phyloP scores from a whole-genome alignment of 2,113 vertebrate genomes.

The Anguilla japonica region DNA sequence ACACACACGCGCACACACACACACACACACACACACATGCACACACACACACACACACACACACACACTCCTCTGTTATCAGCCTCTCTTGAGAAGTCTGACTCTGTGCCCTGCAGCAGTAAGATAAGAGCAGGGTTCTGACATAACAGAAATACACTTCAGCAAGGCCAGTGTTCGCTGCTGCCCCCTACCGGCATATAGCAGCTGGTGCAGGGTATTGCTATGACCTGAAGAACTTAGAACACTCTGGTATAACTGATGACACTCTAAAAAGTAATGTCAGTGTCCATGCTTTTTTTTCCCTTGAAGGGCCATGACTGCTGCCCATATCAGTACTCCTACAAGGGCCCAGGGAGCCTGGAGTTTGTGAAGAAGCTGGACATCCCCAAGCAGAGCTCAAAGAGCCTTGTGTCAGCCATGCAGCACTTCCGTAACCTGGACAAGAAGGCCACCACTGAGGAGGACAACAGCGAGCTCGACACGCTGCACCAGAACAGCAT shows the following conservation, averaged over 20 bases:
- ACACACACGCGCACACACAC: not conserved
- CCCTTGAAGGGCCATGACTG: constrained; percentile 73
- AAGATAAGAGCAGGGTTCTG: not conserved
- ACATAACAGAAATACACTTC: not conserved
- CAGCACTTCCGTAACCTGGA: constrained; percentile 77
- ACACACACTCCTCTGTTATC: not conserved
- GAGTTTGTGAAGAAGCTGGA: constrained; percentile 70
- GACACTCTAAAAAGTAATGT: not conserved
- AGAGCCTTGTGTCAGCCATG: constrained; percentile 68
- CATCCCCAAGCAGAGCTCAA: constrained; percentile 66
- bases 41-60: not conserved
- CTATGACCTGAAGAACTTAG: not conserved
- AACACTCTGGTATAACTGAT: not conserved
- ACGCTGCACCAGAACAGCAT: constrained; percentile 73
- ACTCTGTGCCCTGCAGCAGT: not conserved
- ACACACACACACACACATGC: too few species aligned
- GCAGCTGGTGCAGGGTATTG: not conserved
- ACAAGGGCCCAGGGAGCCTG: constrained; percentile 59
- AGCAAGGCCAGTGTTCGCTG: not conserved
- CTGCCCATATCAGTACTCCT: constrained; percentile 70
- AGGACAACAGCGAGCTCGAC: constrained; percentile 59
- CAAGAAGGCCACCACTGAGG: constrained; percentile 67
- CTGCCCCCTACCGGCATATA: not conserved
- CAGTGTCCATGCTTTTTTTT: not conserved
- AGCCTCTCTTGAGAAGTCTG: not conserved